Conservation (phyloP, 1,140 invertebrate species). For the Anastrepha obliqua region DNA sequence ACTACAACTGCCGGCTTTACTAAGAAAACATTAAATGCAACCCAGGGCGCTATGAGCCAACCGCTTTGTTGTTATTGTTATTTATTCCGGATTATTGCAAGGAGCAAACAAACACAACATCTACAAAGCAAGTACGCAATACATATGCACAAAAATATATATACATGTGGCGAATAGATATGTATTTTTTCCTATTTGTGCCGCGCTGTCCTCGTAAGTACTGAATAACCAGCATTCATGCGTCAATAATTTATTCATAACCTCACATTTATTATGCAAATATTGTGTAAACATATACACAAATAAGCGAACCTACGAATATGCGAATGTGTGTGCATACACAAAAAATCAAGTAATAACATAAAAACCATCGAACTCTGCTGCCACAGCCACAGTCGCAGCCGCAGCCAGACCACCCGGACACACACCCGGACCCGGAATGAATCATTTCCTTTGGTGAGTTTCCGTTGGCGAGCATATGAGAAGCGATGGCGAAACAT, state of each 20-base stretch:
- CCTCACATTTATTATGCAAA: constrained; percentile 54
- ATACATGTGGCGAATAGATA: not conserved
- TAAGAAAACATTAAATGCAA: not conserved
- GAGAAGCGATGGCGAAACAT: not conserved
- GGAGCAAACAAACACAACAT: not conserved
- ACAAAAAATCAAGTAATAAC: constrained; percentile 32
- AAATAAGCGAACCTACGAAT: too few species aligned
- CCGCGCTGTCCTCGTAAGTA: not conserved
- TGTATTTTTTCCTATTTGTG: not conserved
- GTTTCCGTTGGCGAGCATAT: not conserved
- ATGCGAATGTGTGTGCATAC: not conserved
- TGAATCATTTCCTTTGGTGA: constrained; percentile 33
- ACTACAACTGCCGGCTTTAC: not conserved
- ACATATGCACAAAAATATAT: not conserved
- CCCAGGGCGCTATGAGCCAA: not conserved
- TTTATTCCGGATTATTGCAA: not conserved
- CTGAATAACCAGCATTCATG: constrained; percentile 45
- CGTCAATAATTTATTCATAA: constrained; percentile 55
- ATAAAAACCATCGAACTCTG: constrained; percentile 29
- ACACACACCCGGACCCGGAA: not conserved
- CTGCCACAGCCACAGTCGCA: too few species aligned
- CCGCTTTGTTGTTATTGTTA: not conserved
- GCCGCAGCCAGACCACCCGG: not conserved
- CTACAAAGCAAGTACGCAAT: not conserved
- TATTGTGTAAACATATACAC: constrained; percentile 33